Evolutionary conservation across 2,113 vertebrate species (phyloP).

Genomic region (Neogale vison): DNA sequence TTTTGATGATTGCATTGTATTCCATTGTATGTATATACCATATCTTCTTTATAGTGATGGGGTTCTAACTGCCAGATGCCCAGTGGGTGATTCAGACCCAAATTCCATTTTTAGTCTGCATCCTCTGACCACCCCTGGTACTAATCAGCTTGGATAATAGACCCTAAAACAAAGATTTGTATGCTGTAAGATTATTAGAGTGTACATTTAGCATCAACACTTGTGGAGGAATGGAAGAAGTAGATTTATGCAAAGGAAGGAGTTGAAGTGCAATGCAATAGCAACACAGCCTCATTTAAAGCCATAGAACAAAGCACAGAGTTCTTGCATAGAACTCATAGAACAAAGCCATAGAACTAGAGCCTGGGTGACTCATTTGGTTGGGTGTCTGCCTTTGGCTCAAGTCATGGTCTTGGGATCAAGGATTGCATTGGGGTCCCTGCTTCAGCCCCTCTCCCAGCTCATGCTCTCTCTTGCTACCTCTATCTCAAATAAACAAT

Average conservation of each 20-base stretch:
- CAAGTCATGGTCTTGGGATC: not conserved
- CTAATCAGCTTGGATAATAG: not conserved
- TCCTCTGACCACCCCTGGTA: not conserved
- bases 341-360: not conserved
- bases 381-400: not conserved
- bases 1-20: too few species aligned
- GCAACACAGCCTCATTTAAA: not conserved
- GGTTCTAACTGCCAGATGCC: not conserved
- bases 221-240: not conserved
- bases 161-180: not conserved
- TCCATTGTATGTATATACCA: too few species aligned
- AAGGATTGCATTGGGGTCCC: not conserved
- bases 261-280: not conserved
- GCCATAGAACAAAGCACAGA: not conserved
- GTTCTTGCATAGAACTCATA: too few species aligned
- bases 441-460: not conserved
- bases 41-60: not conserved
- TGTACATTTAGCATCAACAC: not conserved
- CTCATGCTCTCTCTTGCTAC: not conserved
- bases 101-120: not conserved
- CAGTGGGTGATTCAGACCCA: not conserved
- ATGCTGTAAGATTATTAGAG: not conserved
- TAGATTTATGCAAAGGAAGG: conserved; percentile 35
- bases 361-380: not conserved
- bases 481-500: not conserved